phyloP scores from a whole-genome alignment of 2,113 vertebrate genomes.

The Sapajus apella region DNA sequence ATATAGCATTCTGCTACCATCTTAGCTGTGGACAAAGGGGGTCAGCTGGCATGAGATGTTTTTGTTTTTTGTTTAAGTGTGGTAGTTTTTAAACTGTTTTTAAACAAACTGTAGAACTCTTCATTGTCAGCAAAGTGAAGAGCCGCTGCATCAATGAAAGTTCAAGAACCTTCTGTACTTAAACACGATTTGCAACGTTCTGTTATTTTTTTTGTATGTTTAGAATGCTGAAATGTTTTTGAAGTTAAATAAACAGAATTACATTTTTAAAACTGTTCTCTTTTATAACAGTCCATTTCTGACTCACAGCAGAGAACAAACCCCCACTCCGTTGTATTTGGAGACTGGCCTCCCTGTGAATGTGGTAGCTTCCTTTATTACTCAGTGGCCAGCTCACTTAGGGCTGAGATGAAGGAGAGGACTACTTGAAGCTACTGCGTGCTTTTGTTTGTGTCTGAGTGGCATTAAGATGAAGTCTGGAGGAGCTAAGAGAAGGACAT shows the following conservation, averaged over 20 bases:
- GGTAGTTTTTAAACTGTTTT: slow-evolving; percentile 86
- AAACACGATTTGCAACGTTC: slow-evolving; percentile 85
- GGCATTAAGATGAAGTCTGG: slow-evolving; percentile 76
- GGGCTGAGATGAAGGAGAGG: slow-evolving; percentile 73
- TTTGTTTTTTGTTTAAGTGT: slow-evolving; percentile 84
- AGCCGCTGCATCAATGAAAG: slow-evolving; percentile 84
- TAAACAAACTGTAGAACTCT: slow-evolving; percentile 83
- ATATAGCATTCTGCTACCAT: slow-evolving; percentile 85
- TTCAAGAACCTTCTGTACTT: slow-evolving; percentile 90
- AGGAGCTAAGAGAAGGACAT: slow-evolving; percentile 66
- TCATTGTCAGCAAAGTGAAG: slow-evolving; percentile 83
- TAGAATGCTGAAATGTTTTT: slow-evolving; percentile 93
- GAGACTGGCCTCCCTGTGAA: slow-evolving; percentile 72
- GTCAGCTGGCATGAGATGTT: slow-evolving; percentile 88
- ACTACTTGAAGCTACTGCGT: slow-evolving; percentile 71
- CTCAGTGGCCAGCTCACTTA: not conserved
- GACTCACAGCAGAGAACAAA: slow-evolving; percentile 66
- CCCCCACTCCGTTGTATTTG: slow-evolving; percentile 59
- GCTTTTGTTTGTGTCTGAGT: slow-evolving; percentile 77
- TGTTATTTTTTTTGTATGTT: slow-evolving; percentile 89
- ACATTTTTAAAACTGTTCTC: slow-evolving; percentile 91
- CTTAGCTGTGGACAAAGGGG: slow-evolving; percentile 85
- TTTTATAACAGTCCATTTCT: slow-evolving; percentile 84
- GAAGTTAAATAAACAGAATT: slow-evolving; percentile 94
- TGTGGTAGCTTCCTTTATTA: slow-evolving; percentile 68